phyloP scores from a whole-genome alignment of 2,113 vertebrate genomes.

The Cichladusa arquata region DNA sequence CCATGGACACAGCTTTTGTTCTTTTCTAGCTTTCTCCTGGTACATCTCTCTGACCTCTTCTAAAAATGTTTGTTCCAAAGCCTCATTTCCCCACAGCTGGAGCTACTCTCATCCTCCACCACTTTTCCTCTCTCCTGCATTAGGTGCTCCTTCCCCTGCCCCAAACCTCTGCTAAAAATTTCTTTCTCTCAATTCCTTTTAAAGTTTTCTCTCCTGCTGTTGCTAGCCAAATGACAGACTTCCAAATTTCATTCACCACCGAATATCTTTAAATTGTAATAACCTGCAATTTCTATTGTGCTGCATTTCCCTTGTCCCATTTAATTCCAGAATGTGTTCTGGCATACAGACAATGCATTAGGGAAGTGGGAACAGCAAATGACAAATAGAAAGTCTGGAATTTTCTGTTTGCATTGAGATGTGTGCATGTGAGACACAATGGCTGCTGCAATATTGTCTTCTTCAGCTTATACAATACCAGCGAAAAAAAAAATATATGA shows the following conservation, averaged over 20 bases:
- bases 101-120: not conserved
- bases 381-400: not conserved
- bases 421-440: not conserved
- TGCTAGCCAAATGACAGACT: not conserved
- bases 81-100: not conserved
- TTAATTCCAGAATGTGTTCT: conserved; percentile 11
- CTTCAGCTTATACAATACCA: not conserved
- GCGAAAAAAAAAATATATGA: not conserved
- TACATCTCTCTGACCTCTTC: not conserved
- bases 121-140: not conserved
- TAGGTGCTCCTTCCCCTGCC: not conserved
- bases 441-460: not conserved
- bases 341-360: not conserved
- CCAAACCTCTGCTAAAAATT: not conserved
- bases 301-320: not conserved
- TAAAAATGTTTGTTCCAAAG: not conserved
- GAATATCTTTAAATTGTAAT: not conserved
- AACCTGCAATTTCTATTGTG: not conserved
- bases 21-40: not conserved
- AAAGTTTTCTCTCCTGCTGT: not conserved
- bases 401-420: not conserved
- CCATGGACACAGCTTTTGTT: not conserved
- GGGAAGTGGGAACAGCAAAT: not conserved
- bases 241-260: not conserved
- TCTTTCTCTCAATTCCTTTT: not conserved